phyloP scores from a whole-genome alignment of 2,888 invertebrate species.

The Ethmia dodecea region DNA sequence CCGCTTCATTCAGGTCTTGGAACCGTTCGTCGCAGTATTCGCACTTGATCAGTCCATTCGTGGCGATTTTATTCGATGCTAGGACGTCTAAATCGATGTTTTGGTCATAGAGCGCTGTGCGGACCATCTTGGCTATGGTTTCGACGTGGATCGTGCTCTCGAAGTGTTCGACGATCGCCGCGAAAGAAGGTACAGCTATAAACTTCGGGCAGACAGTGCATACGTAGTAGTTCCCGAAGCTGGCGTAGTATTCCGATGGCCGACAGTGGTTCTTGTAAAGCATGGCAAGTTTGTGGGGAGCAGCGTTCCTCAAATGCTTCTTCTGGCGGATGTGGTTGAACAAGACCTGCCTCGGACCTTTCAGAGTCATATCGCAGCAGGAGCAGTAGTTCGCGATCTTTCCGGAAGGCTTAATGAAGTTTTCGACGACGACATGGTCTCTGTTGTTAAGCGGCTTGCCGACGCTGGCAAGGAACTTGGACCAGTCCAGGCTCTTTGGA shows the following conservation, averaged over 20 bases:
- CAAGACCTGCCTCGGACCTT: slow-evolving; percentile 63
- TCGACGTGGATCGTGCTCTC: slow-evolving; percentile 54
- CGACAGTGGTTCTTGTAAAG: slow-evolving; percentile 62
- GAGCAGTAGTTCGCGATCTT: slow-evolving; percentile 63
- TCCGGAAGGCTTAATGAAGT: slow-evolving; percentile 64
- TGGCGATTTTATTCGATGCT: slow-evolving; percentile 35
- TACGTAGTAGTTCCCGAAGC: slow-evolving; percentile 65
- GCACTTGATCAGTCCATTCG: slow-evolving; percentile 36
- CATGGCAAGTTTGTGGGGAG: slow-evolving; percentile 53
- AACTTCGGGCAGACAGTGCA: slow-evolving; percentile 57
- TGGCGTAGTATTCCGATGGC: slow-evolving; percentile 62
- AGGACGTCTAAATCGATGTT: slow-evolving; percentile 36
- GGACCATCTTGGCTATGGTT: slow-evolving; percentile 47
- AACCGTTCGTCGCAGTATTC: slow-evolving; percentile 44
- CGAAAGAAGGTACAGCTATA: slow-evolving; percentile 57
- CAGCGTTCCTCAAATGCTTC: slow-evolving; percentile 65
- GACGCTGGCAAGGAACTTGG: slow-evolving; percentile 60
- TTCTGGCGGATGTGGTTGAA: slow-evolving; percentile 71
- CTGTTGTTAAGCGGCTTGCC: slow-evolving; percentile 57
- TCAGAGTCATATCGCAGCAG: slow-evolving; percentile 66
- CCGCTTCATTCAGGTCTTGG: slow-evolving; percentile 34
- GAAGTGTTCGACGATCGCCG: slow-evolving; percentile 62
- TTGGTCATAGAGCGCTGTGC: slow-evolving; percentile 44
- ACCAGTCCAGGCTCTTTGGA: slow-evolving; percentile 64
- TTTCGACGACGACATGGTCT: slow-evolving; percentile 66